Conservation (phyloP, 2,113 vertebrate species). For the Ornithorhynchus anatinus region DNA sequence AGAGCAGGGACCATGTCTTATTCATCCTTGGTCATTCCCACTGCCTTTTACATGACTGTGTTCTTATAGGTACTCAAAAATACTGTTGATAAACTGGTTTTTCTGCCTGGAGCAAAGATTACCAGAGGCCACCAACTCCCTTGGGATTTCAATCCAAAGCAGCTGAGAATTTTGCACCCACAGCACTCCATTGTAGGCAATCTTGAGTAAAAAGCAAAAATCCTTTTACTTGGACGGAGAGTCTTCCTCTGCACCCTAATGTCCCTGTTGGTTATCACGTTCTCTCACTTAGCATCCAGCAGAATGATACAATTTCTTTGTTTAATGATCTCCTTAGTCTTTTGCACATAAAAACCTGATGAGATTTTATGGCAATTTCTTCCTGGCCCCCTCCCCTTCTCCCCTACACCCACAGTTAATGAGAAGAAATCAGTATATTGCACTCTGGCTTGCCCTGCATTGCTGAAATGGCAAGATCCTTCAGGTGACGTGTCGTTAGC, state of each 20-base stretch:
- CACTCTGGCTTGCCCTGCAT: conserved; percentile 63
- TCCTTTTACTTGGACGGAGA: background rate
- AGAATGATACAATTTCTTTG: background rate
- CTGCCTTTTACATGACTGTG: no score
- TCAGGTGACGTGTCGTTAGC: conserved; percentile 31
- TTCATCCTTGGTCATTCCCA: no score
- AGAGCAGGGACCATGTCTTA: no score
- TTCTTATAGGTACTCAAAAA: no score
- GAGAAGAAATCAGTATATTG: conserved; percentile 74
- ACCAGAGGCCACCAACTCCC: no score
- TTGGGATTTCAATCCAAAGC: background rate
- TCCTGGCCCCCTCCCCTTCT: background rate
- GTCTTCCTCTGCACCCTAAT: background rate
- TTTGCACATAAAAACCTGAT: conserved; percentile 7
- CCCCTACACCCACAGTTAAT: conserved; percentile 69
- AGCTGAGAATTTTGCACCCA: background rate
- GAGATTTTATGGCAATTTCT: conserved; percentile 34
- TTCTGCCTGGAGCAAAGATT: no score
- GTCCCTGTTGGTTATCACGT: conserved; percentile 30
- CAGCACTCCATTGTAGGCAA: background rate
- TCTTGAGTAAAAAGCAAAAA: background rate
- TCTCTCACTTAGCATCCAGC: background rate
- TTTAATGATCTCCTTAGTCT: conserved; percentile 48
- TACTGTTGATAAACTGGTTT: no score
- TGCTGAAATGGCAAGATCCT: conserved; percentile 69